Base-by-base conservation (phyloP, 1,140 invertebrate species). In the Heterodera schachtii region DNA sequence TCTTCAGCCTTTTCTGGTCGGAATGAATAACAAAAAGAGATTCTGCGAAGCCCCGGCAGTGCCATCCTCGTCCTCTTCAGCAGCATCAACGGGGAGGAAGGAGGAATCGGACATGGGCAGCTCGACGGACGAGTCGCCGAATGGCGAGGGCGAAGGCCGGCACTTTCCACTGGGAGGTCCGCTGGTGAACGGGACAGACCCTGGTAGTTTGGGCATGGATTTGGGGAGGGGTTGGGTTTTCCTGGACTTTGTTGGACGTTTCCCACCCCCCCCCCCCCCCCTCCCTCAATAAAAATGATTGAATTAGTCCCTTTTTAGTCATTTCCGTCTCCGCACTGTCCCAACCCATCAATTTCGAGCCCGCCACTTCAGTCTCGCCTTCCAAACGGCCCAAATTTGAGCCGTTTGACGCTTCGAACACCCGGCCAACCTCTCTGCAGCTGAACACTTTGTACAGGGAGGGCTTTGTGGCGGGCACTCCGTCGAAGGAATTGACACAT, bases 101-200 rank as follows among this genome's bases (percentile, higher is more conserved):
- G 69, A 43, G 69, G n/a, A 71, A 46, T 46, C 31, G 69, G 69
- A 71, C 31, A n/a, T 43, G n/a, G 19, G 16, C 57, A 64, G 57
- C 16, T 64, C 69, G n/a, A 71, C 69, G 69, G 69, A 71, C 41
- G 69, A 71, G 19, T 71, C 69, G 41, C 31, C 69, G 3, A n/a
- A 43, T 4, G 69, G 69, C n/a, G 69, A 21, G 67, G n/a, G 41
- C 67, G 67, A 43, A 69, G n/a, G 67, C n/a, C 44, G 21, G 16
- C 31, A 71, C 69, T 71, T 46, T 71, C 44, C 69, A 21, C 31
- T 41, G 69, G 69, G 69, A 71, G 41, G 69, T 19, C 31, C 44
- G n/a, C 69, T 71, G 69, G 69, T 71, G n/a, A 71, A 71, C 31
- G 69, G 69, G 9, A 46, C 69, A 41, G 69, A 71, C 44, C 69